Evolutionary conservation across 2,113 vertebrate species (phyloP).

Genomic region (Protomyctophum bolini): DNA sequence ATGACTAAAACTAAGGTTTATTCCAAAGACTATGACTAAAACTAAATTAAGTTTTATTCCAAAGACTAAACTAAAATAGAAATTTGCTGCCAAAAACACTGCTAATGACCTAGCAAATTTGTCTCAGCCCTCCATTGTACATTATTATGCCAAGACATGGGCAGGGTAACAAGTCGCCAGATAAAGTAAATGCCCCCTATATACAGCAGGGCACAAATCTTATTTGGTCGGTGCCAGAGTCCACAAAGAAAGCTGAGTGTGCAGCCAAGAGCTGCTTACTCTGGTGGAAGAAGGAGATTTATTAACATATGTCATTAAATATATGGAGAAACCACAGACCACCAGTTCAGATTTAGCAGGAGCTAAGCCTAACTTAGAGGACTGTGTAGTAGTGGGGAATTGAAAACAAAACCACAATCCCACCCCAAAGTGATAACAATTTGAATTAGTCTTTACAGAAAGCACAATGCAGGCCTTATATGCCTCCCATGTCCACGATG

Average conservation of each 20-base stretch:
- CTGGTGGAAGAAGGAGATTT: conserved; percentile 72
- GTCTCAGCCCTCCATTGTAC: conserved; percentile 71
- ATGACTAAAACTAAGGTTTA: no score
- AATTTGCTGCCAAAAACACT: no score
- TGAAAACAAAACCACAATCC: conserved; percentile 33
- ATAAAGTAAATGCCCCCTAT: conserved; percentile 82
- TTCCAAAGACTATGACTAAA: no score
- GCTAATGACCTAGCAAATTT: conserved; percentile 75
- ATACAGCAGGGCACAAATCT: conserved; percentile 79
- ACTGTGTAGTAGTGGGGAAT: conserved; percentile 18
- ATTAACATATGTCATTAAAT: conserved; percentile 84
- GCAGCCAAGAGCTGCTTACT: conserved; percentile 77
- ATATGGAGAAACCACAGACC: conserved; percentile 63
- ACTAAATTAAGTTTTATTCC: no score
- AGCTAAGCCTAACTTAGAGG: conserved; percentile 28
- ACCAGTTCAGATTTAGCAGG: conserved; percentile 69
- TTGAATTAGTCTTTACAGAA: conserved; percentile 5
- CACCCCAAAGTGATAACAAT: conserved; percentile 26
- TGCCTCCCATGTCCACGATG: no score
- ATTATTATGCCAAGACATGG: conserved; percentile 82
- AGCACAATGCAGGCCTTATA: neutral
- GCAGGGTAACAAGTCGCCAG: conserved; percentile 76
- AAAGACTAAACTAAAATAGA: no score
- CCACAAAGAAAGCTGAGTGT: conserved; percentile 78
- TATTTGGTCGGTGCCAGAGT: conserved; percentile 78